phyloP scores from a whole-genome alignment of 2,113 vertebrate genomes.

The Dicaeum eximium region DNA sequence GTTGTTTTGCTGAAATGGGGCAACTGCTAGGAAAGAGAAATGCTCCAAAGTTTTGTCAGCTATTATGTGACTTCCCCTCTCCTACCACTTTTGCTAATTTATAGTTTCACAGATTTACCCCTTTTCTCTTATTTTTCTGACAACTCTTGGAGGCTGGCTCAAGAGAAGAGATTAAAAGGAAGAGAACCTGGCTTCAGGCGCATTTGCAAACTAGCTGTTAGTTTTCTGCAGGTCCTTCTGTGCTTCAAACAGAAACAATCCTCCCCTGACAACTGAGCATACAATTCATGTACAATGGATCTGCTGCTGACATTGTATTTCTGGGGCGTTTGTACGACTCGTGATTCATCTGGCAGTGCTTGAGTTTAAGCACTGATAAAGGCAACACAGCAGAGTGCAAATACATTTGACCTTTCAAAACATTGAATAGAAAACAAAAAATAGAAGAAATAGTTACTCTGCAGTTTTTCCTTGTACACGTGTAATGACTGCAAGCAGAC shows the following conservation, averaged over 20 bases:
- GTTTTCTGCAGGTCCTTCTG: not conserved
- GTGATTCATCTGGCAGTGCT: not conserved
- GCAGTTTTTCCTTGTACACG: not conserved
- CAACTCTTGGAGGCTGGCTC: not conserved
- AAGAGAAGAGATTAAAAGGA: not conserved
- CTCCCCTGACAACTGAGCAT: not conserved
- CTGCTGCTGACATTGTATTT: not conserved
- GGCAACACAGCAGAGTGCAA: conserved; percentile 1
- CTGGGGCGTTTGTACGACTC: not conserved
- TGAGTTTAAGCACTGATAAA: conserved; percentile 27
- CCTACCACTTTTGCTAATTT: not conserved
- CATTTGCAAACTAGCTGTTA: not conserved
- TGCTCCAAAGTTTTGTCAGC: not conserved
- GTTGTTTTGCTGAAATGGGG: not conserved
- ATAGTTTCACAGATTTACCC: not conserved
- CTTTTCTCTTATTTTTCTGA: not conserved
- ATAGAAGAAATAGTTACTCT: not conserved
- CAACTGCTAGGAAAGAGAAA: not conserved
- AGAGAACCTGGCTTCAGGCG: not conserved
- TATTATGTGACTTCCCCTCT: not conserved
- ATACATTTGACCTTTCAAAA: conserved; percentile 33
- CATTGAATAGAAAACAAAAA: not conserved
- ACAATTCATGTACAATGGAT: not conserved
- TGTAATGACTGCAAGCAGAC: not conserved
- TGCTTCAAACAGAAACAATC: not conserved